phyloP scores from a whole-genome alignment of 2,888 invertebrate species.

The Pterobdella sp. region DNA sequence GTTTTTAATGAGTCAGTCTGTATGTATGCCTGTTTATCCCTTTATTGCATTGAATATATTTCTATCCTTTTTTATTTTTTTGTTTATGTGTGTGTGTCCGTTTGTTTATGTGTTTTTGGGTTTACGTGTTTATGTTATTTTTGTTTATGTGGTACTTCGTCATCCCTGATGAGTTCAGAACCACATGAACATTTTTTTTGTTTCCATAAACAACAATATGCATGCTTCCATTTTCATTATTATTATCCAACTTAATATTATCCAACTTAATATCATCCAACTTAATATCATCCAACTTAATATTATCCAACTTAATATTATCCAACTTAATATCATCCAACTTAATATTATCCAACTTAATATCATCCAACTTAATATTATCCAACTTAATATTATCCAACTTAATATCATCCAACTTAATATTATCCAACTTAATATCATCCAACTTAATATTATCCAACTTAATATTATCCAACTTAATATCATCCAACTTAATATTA shows the following conservation, averaged over 20 bases:
- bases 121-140: neutral
- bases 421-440: neutral
- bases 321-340: neutral
- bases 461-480: neutral
- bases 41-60: neutral
- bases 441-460: neutral
- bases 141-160: neutral
- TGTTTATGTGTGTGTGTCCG: neutral
- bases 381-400: neutral
- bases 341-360: neutral
- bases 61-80: neutral
- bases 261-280: neutral
- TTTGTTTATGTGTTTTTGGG: neutral
- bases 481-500: neutral
- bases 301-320: neutral
- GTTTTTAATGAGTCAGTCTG: too few species aligned
- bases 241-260: neutral
- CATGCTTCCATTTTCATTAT: neutral
- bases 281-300: neutral
- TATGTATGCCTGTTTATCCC: neutral
- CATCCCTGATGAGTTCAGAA: too few species aligned
- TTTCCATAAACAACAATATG: neutral
- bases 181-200: neutral
- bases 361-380: neutral
- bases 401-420: neutral